Evolutionary conservation across 2,113 vertebrate genomes (phyloP).

Genomic region (Sporophila hypoxantha): DNA sequence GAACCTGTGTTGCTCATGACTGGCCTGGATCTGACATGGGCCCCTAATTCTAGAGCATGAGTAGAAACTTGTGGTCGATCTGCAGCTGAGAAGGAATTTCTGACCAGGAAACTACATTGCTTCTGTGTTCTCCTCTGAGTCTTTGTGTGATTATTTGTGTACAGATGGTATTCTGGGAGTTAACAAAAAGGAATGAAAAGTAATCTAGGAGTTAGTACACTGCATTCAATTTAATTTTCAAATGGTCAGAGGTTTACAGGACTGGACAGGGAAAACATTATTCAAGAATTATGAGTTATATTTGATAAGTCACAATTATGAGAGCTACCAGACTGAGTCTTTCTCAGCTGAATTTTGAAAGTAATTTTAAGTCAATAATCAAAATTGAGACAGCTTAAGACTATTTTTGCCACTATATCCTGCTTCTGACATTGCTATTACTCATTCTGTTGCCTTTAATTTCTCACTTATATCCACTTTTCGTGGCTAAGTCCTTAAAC

Average conservation of each 20-base stretch:
- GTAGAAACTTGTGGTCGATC: neutral
- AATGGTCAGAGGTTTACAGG: neutral
- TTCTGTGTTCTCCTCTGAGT: neutral
- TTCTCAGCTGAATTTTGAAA: neutral
- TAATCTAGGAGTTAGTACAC: neutral
- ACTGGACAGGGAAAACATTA: neutral
- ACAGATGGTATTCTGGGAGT: neutral
- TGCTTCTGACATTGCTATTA: neutral
- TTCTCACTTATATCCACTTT: neutral
- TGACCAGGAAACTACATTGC: neutral
- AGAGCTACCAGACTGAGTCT: neutral
- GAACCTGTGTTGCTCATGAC: rapidly evolving
- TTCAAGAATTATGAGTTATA: neutral
- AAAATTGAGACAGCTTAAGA: neutral
- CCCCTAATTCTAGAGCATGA: neutral
- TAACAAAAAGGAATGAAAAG: neutral
- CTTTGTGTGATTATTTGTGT: neutral
- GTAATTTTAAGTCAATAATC: neutral
- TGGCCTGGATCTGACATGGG: neutral
- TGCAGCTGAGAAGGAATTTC: neutral
- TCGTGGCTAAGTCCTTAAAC: neutral
- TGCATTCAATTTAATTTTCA: neutral
- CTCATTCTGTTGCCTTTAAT: neutral
- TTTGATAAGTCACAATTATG: neutral
- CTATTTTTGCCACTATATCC: neutral